phyloP scores from a whole-genome alignment of 2,888 invertebrate species.

The Lasioglossum malachurum region DNA sequence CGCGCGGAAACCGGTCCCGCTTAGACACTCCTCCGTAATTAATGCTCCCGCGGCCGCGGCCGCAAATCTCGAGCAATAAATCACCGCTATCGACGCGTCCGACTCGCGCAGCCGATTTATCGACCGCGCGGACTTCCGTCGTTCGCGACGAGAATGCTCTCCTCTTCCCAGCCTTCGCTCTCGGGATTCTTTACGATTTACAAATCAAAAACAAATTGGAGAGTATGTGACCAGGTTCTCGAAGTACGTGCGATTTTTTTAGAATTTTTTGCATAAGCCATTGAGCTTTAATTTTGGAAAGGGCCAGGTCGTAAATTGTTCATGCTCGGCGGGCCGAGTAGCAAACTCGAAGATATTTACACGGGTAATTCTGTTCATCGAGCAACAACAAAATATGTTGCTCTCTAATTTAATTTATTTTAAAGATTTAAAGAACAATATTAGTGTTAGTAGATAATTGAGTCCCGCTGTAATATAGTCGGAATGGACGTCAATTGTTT shows the following conservation, averaged over 20 bases:
- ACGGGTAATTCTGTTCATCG: no score
- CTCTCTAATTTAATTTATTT: no score
- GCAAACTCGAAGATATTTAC: no score
- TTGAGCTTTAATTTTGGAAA: background rate
- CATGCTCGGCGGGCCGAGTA: no score
- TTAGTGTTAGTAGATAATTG: background rate
- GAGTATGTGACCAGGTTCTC: no score
- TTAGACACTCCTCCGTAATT: conserved; percentile 24
- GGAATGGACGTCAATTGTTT: no score
- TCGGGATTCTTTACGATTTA: background rate
- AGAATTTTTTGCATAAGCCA: background rate
- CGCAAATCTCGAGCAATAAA: conserved; percentile 27
- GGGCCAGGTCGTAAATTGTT: no score
- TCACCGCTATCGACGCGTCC: conserved; percentile 32
- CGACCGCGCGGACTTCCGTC: conserved; percentile 3
- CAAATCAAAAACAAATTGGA: background rate
- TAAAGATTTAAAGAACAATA: no score
- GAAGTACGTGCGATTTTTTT: background rate
- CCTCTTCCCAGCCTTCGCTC: background rate
- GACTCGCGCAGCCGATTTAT: conserved; percentile 18
- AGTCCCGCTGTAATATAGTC: background rate
- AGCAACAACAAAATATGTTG: no score
- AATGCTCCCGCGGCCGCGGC: conserved; percentile 16
- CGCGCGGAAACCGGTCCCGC: conserved; percentile 37
- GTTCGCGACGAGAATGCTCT: background rate